These are phyloP conservation scores for Diadegma fenestrale DNA, from an alignment of 2,888 invertebrate species.

Conservation along the genomic window DNA sequence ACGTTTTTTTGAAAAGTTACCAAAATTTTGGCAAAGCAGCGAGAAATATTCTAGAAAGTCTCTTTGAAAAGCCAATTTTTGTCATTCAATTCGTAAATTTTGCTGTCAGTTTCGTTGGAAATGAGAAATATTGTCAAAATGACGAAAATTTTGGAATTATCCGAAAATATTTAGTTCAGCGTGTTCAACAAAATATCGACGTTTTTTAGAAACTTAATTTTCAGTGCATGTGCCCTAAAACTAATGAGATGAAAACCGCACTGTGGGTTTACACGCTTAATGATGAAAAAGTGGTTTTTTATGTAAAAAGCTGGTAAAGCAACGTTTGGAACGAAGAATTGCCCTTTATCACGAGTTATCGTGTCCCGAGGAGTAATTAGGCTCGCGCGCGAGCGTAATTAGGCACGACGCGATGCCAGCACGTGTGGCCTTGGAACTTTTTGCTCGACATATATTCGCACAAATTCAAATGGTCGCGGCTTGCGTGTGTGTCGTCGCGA, in stretches of 20 bases:
- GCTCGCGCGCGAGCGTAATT: conserved; percentile 31
- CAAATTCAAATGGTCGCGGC: too few relatives aligned
- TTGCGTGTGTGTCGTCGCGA: background rate
- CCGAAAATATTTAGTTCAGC: too few relatives aligned
- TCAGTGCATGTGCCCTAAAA: background rate
- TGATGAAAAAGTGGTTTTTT: conserved; percentile 1
- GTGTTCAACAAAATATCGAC: too few relatives aligned
- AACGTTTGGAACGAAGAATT: conserved; percentile 1
- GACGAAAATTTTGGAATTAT: too few relatives aligned
- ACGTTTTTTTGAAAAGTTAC: too few relatives aligned
- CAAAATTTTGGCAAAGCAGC: too few relatives aligned
- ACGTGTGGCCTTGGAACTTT: conserved; percentile 47
- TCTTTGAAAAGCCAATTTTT: too few relatives aligned
- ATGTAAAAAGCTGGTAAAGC: conserved; percentile 21
- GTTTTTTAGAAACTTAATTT: too few relatives aligned
- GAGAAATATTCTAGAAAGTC: too few relatives aligned
- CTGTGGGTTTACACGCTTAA: background rate
- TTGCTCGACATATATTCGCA: background rate
- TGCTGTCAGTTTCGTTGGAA: too few relatives aligned
- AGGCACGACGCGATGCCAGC: conserved; percentile 43
- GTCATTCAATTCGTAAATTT: too few relatives aligned
- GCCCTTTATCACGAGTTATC: conserved; percentile 18
- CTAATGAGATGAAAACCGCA: background rate
- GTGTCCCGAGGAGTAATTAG: conserved; percentile 36
- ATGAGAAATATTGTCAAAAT: too few relatives aligned